Percentiles rank a stretch among this genome's conserved stretches.
phyloP scores from a whole-genome alignment of 2,797 vertebrate species.

The Phalloptychus januarius region DNA sequence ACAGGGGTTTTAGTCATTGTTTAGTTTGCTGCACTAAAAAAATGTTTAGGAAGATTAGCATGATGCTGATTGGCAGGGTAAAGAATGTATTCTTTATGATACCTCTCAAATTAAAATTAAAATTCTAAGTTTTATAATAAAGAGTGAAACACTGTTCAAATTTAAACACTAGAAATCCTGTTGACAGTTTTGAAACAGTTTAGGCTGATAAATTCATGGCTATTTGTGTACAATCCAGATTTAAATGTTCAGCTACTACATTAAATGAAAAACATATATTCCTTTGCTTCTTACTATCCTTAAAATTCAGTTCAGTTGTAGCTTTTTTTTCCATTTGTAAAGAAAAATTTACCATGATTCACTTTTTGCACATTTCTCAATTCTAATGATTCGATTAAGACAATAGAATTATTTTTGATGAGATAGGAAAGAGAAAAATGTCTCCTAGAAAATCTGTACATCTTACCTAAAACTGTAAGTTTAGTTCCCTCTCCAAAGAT shows the following conservation, averaged over 20 bases:
- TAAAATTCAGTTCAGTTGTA: too few species aligned
- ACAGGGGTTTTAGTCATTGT: too few species aligned
- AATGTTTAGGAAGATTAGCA: too few species aligned
- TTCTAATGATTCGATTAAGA: neutral
- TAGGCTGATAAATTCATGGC: neutral
- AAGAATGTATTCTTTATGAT: too few species aligned
- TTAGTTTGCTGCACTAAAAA: too few species aligned
- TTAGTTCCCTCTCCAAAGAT: neutral
- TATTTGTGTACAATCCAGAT: too few species aligned
- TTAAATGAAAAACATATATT: neutral
- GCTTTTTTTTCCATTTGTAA: neutral
- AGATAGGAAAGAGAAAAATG: neutral
- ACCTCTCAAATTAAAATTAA: too few species aligned
- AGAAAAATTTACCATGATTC: neutral
- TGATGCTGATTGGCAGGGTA: too few species aligned
- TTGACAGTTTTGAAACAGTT: neutral
- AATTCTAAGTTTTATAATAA: too few species aligned
- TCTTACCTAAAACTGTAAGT: neutral
- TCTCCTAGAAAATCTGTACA: neutral
- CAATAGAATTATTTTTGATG: neutral
- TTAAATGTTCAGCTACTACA: neutral
- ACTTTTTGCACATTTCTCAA: neutral
- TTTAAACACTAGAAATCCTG: too few species aligned
- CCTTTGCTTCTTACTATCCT: neutral
- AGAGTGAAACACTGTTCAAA: neutral